Base-by-base conservation (phyloP, 2,888 invertebrate species). In the Eupithecia dodoneata region DNA sequence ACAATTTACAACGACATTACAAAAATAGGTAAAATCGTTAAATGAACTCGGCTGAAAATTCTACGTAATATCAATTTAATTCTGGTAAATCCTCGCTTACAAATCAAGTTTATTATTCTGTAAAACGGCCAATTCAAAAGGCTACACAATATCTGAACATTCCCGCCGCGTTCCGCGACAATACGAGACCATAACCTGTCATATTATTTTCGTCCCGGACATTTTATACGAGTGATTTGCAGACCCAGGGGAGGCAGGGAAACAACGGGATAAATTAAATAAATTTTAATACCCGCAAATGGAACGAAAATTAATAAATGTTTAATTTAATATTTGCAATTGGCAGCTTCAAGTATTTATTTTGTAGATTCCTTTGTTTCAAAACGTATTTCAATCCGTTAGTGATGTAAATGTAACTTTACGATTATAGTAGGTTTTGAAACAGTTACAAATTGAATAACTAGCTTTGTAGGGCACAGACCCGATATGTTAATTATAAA, bases 181-280 rank as follows among this genome's bases (percentile, higher is more conserved):
- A 87, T 87, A 86, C 85, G 83, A 84, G 85, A 85, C 81, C 85
- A 85, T 87, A 87, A 85, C 87, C 82, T 85, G 85, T 89, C 89
- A 90, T 89, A 88, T 91, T 90, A 90, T 89, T 91, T 89, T 88
- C 85, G 86, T 83, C 82, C 83, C 83, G 84, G 86, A 88, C 87
- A 83, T 85, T 86, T 87, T 79, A 76, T 83, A 81, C 85, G 86
- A 89, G 90, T 89, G 87, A 90, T 91, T 89, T 88, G 86, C 86
- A 85, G 85, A 84, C 87, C 89, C 83, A 73, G 82, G 89, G 87
- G 86, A 81, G 73, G 18, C 13, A 76, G 69, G 76, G 74, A 73
- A 73, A 76, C 63, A 72, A 76, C 80, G 69, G 82, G 81, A 83
- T 85, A 85, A 86, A 87, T 88, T 86, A 86, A 87, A 87, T 86